phyloP scores from a whole-genome alignment of 2,888 invertebrate species.

The Tanypteryx hageni region DNA sequence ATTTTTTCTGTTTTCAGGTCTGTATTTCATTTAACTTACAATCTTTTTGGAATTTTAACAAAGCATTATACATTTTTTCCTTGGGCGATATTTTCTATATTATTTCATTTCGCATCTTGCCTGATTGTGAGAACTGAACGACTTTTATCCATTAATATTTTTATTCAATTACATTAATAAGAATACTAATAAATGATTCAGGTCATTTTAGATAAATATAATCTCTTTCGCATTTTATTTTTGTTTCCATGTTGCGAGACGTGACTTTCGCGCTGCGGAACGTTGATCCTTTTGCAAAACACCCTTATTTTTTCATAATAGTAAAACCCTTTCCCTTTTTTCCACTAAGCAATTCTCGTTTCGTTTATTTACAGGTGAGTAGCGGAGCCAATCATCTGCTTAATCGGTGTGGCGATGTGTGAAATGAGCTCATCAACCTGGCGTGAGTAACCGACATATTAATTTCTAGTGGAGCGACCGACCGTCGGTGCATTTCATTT shows the following conservation, averaged over 20 bases:
- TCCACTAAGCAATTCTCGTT: constrained; percentile 16
- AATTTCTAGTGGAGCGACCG: not conserved
- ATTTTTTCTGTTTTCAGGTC: too few relatives aligned
- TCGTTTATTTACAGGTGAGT: constrained; percentile 55
- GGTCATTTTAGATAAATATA: too few relatives aligned
- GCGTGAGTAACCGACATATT: constrained; percentile 53
- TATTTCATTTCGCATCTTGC: not conserved
- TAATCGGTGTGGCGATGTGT: constrained; percentile 23
- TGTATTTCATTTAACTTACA: too few relatives aligned
- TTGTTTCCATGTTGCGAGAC: too few relatives aligned
- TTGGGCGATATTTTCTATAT: too few relatives aligned
- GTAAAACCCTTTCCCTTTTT: not conserved
- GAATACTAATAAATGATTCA: too few relatives aligned
- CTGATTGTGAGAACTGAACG: not conserved
- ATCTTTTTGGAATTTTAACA: too few relatives aligned
- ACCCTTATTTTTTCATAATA: not conserved
- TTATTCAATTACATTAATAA: too few relatives aligned
- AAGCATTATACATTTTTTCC: too few relatives aligned
- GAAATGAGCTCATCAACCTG: constrained; percentile 54
- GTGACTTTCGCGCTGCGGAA: too few relatives aligned
- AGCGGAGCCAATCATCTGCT: constrained; percentile 33
- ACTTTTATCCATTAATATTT: not conserved
- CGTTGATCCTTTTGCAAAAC: not conserved
- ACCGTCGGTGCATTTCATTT: too few relatives aligned
- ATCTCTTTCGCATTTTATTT: too few relatives aligned